phyloP scores from a whole-genome alignment of 2,113 vertebrate genomes.

The Cettia cetti region DNA sequence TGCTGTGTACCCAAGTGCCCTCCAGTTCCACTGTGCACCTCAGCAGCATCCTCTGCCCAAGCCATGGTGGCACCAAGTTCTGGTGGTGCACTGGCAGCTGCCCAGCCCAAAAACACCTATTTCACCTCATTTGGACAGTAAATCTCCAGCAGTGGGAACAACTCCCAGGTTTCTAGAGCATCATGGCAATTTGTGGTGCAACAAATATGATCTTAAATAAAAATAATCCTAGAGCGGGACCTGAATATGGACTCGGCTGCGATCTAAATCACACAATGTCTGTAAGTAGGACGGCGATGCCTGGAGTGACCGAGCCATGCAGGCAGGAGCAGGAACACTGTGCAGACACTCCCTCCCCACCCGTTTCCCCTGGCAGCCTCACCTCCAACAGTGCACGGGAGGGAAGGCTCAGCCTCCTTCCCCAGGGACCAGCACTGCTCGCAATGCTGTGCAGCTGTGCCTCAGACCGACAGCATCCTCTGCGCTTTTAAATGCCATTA shows the following conservation, averaged over 20 bases:
- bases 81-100: rapidly evolving
- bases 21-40: background rate
- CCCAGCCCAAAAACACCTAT: rapidly evolving
- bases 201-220: slow-evolving; percentile 1
- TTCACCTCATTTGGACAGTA: background rate
- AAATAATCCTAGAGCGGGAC: background rate
- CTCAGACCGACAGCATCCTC: background rate
- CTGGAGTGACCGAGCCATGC: background rate
- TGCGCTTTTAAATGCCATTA: background rate
- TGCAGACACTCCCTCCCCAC: background rate
- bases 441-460: background rate
- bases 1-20: background rate
- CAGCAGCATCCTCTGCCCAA: background rate
- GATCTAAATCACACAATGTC: background rate
- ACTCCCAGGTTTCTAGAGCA: background rate
- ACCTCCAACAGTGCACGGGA: background rate
- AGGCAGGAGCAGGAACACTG: background rate
- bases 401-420: background rate
- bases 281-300: background rate
- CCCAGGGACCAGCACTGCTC: rapidly evolving
- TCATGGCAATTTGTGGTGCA: background rate
- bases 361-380: background rate
- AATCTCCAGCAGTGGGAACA: background rate
- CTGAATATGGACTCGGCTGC: rapidly evolving
- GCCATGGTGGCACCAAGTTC: background rate